Conservation (phyloP, 2,797 vertebrate genomes). For the Setipinna tenuifilis region DNA sequence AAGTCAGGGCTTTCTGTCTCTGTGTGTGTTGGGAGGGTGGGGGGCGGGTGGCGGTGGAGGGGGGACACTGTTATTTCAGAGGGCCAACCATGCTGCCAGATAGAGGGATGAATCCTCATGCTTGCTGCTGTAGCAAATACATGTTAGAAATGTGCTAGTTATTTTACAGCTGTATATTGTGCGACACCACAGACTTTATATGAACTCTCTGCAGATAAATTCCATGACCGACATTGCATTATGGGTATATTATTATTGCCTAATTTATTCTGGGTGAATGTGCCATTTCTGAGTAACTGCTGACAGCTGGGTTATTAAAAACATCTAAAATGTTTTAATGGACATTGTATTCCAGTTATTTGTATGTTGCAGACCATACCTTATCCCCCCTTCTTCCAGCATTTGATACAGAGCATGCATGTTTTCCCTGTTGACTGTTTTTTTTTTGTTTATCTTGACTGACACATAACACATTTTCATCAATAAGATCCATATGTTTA, state of each 20-base stretch:
- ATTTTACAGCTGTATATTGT: neutral
- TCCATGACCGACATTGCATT: neutral
- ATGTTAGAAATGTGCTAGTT: neutral
- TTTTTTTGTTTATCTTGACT: neutral
- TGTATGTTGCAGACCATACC: no score
- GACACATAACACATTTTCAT: conserved; percentile 1
- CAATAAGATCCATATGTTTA: neutral
- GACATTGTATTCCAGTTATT: no score
- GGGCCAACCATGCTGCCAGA: neutral
- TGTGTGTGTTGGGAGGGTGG: neutral
- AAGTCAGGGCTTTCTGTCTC: conserved; percentile 5
- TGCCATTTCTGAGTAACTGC: no score
- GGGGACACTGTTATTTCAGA: no score
- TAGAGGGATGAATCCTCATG: neutral
- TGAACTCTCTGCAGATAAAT: neutral
- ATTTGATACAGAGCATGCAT: neutral
- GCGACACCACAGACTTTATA: neutral
- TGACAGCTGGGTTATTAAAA: no score
- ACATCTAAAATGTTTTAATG: no score
- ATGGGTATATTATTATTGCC: neutral
- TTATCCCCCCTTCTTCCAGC: no score
- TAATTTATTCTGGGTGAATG: no score
- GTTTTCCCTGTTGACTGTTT: neutral
- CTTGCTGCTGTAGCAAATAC: neutral
- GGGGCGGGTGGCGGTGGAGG: neutral